These are phyloP conservation scores for Ormyrus labotus DNA, from an alignment of 2,888 invertebrate species.

Conservation along the genomic window DNA sequence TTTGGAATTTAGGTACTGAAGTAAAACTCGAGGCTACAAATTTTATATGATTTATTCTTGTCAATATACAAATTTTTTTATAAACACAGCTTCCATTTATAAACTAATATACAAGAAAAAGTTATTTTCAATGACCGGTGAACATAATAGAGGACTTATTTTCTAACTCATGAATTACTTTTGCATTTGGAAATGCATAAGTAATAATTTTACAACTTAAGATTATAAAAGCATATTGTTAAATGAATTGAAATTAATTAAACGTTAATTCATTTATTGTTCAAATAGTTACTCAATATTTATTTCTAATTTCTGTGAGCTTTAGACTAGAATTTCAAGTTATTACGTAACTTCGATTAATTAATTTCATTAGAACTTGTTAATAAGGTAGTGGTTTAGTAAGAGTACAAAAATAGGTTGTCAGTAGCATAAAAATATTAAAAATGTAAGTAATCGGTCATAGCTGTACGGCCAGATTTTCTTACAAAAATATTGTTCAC, in stretches of 20 bases:
- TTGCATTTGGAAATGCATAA: background rate
- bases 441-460: too few species aligned
- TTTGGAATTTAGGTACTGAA: too few species aligned
- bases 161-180: too few species aligned
- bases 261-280: background rate
- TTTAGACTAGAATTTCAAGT: constrained; percentile 39
- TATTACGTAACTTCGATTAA: background rate
- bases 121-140: background rate
- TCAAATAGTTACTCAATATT: background rate
- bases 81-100: constrained; percentile 19
- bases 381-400: background rate
- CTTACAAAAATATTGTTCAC: too few species aligned
- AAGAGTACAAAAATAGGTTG: background rate
- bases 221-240: background rate
- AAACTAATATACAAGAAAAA: background rate
- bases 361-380: background rate
- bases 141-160: background rate
- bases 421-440: background rate
- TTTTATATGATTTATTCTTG: constrained; percentile 11
- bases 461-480: too few species aligned
- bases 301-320: constrained; percentile 20
- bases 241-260: background rate
- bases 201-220: background rate
- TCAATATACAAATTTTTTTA: constrained; percentile 28
- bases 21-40: too few species aligned